Base-by-base conservation (phyloP, 1,140 invertebrate genomes). In the Batillaria attramentaria region DNA sequence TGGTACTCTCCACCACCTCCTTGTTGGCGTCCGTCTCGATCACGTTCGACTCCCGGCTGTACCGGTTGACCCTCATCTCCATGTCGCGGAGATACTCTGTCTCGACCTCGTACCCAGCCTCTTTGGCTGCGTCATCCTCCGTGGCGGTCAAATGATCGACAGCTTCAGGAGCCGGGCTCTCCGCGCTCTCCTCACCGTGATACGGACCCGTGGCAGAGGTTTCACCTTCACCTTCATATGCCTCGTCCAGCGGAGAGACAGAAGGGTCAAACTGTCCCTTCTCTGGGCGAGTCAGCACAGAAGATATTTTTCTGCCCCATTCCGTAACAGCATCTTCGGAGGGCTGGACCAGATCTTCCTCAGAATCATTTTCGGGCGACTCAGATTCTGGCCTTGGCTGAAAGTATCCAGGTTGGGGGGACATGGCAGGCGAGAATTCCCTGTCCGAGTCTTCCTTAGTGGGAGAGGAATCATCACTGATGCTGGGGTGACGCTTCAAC, bases 1-100 rank as follows among this genome's bases (percentile, higher is more conserved):
- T 87, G 10, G 81, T 81, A 28, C 82, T 83, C 70, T 88, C 87
- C 43, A 83, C 84, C 10, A 88, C 84, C 35, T 87, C 86, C 39
- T 76, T 79, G 16, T 79, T 78, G 20, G 81, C 83, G 72, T 84
- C 83, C 42, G 84, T 86, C n/a, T 77, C 46, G n/a, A 79, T 83
- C 5, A 70, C 24, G 50, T 73, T 74, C 20, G 78, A 73, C 10
- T 82, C 62, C 16, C 79, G 69, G 24, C 41, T 39, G 20, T 46
- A 54, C 28, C 79, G 65, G 24, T 84, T 74, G n/a, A 89, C 81
- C 57, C 87, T 85, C 42, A 83, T 82, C 60, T 89, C 88, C 79
- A 88, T 85, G 39, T 79, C 81, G 13, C 85, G 83, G 54, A 89
- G 81, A 50, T 89, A 89, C 50, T 89, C 87, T 2, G 88, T 89